phyloP scores from a whole-genome alignment of 2,113 vertebrate genomes.

The Spheniscus mendiculus region DNA sequence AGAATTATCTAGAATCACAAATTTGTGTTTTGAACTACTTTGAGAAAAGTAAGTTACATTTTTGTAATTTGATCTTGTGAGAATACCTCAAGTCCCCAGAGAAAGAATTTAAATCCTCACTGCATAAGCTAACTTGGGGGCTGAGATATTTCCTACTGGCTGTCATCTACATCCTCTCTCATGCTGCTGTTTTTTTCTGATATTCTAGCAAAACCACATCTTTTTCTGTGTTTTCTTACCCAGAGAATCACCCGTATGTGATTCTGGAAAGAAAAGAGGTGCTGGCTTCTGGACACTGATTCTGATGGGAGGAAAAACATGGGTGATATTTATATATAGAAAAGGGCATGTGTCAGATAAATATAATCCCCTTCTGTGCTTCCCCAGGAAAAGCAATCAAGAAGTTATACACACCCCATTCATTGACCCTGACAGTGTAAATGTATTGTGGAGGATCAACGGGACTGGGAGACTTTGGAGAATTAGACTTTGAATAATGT shows the following conservation, averaged over 20 bases:
- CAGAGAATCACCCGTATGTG: conserved; percentile 94
- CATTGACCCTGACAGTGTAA: neutral
- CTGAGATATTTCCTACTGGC: neutral
- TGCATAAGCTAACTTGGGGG: neutral
- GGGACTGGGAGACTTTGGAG: neutral
- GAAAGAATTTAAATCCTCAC: neutral
- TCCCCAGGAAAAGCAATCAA: neutral
- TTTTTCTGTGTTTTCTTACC: conserved; percentile 78
- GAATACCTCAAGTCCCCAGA: neutral
- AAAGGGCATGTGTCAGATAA: neutral
- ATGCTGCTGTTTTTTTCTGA: neutral
- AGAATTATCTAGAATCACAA: neutral
- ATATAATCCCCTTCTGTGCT: neutral
- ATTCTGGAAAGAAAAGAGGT: conserved; percentile 90
- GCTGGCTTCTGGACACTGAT: conserved; percentile 87
- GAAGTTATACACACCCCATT: neutral
- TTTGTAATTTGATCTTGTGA: neutral
- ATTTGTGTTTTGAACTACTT: neutral
- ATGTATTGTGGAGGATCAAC: neutral
- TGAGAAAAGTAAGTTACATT: neutral
- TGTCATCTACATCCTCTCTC: neutral
- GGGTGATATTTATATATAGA: neutral
- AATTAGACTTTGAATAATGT: neutral
- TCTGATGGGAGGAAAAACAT: conserved; percentile 78
- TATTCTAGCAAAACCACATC: neutral